Evolutionary conservation across 2,797 vertebrate genomes (phyloP).

Genomic region (Centropyge bicolor): DNA sequence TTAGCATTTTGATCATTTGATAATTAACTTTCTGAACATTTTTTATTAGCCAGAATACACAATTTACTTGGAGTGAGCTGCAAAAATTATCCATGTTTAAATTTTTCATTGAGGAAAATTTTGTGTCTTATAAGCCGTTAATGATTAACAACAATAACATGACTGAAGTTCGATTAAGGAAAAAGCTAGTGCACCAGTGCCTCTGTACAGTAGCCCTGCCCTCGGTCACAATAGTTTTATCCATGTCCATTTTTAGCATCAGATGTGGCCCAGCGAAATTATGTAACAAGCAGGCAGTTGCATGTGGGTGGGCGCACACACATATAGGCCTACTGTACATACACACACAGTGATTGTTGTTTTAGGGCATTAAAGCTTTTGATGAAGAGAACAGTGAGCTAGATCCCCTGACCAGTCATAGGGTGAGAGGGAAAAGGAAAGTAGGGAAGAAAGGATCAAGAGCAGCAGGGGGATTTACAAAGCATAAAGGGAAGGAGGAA

Average conservation of each 20-base stretch:
- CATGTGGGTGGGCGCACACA: conserved; percentile 70
- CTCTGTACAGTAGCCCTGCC: conserved; percentile 71
- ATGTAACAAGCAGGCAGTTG: conserved; percentile 74
- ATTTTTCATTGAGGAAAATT: not conserved
- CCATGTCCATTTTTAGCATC: conserved; percentile 85
- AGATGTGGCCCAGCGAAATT: conserved; percentile 81
- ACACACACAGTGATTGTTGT: conserved; percentile 76
- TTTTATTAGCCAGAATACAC: not conserved
- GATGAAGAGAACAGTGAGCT: conserved; percentile 67
- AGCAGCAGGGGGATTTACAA: conserved; percentile 42
- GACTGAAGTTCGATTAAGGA: not conserved
- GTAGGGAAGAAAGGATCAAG: conserved; percentile 46
- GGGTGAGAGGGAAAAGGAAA: conserved; percentile 51
- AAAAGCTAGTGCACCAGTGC: conserved; percentile 28
- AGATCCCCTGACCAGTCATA: conserved; percentile 73
- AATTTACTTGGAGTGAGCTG: not conserved
- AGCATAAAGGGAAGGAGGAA: conserved; percentile 27
- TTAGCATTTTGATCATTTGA: too few species aligned
- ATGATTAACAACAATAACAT: not conserved
- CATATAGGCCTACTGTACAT: conserved; percentile 32
- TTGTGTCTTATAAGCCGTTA: not conserved
- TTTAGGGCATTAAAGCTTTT: conserved; percentile 81
- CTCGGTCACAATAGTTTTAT: conserved; percentile 84
- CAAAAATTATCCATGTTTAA: not conserved
- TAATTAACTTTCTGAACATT: too few species aligned